phyloP scores from a whole-genome alignment of 2,797 vertebrate genomes.

The Typhlichthys subterraneus region DNA sequence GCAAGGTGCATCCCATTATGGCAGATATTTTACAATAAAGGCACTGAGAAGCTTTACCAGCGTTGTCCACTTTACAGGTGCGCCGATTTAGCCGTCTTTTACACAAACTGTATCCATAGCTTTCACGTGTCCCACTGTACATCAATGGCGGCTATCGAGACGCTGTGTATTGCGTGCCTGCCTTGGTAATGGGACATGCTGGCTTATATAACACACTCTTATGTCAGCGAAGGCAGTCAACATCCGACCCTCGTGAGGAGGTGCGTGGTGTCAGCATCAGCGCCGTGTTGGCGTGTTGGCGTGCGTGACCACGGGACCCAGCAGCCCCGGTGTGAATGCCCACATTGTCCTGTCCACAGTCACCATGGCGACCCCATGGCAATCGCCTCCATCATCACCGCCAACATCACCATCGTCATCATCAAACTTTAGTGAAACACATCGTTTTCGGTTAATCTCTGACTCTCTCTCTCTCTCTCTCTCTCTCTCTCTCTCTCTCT shows the following conservation, averaged over 20 bases:
- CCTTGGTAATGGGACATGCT: too few species aligned
- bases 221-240: neutral
- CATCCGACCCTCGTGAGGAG: constrained; percentile 26
- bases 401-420: constrained; percentile 36
- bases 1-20: too few species aligned
- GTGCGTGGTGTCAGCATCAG: neutral
- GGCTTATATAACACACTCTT: too few species aligned
- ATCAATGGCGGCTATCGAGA: too few species aligned
- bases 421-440: constrained; percentile 38
- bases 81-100: too few species aligned
- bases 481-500: constrained; percentile 1
- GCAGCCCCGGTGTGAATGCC: constrained; percentile 53
- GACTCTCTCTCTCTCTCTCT: constrained; percentile 1
- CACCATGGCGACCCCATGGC: neutral
- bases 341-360: constrained; percentile 59
- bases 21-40: too few species aligned
- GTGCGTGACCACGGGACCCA: constrained; percentile 57
- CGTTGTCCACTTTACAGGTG: too few species aligned
- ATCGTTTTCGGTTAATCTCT: constrained; percentile 1
- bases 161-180: too few species aligned
- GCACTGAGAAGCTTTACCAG: too few species aligned
- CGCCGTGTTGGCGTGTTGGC: constrained; percentile 30
- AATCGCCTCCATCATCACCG: constrained; percentile 43
- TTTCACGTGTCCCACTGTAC: too few species aligned
- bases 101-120: too few species aligned